Evolutionary conservation across 2,888 invertebrate species (phyloP), one percentile per base, ranked within the genome.

Genomic region (Lasiommata megera): DNA sequence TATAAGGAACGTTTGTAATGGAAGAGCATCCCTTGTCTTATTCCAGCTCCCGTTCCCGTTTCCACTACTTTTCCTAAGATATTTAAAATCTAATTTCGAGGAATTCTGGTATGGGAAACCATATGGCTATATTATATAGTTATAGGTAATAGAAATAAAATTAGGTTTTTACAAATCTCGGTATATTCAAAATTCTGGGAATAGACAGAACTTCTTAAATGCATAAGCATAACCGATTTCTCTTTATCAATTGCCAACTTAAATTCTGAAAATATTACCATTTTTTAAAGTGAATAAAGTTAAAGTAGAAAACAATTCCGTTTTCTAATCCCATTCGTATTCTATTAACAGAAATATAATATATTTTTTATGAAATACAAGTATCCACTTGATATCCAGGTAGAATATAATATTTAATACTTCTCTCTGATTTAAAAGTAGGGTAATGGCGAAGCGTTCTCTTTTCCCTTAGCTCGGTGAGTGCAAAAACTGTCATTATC

Each of bases 151-250:
- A n/a, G n/a, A n/a, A n/a, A n/a, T n/a, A n/a, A n/a, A n/a, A n/a
- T n/a, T n/a, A n/a, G n/a, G n/a, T n/a, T n/a, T n/a, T n/a, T n/a
- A n/a, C n/a, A n/a, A n/a, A n/a, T n/a, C n/a, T n/a, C n/a, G n/a
- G n/a, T n/a, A n/a, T n/a, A n/a, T n/a, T 28, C 28, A 55, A 55
- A 41, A 28, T 51, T 16, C 31, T 31, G 28, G 5, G 23, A 3
- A 23, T 23, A 11, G 37, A 8, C 23, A 40, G 37, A 47, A 31
- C 43, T 56, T 37, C 40, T 48, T 34, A 53, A 60, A 56, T n/a
- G n/a, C n/a, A n/a, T 60, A 56, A 53, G 56, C 48, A 60, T 43
- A 16, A 11, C 29, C 48, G 23, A 48, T 53, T 36, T 23, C 43
- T 43, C 48, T 52, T 38, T 47, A 52, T 51, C 37, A 14, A 23